Evolutionary conservation across 2,888 invertebrate species (phyloP).

Genomic region (Drosophila merina): DNA sequence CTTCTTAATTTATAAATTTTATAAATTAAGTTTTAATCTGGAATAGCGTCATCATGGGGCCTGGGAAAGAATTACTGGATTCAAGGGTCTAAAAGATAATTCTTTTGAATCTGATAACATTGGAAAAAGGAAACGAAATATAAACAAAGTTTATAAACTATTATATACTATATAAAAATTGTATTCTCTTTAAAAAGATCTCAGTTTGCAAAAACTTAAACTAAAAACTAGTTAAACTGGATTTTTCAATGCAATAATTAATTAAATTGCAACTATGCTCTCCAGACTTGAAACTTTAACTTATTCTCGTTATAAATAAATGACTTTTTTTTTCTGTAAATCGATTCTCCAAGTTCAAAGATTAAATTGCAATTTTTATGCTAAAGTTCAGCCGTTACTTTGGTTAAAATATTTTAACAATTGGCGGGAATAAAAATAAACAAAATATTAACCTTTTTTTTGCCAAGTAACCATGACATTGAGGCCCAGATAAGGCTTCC

Average conservation of each 20-base stretch:
- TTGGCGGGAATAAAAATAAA: neutral
- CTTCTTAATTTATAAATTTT: neutral
- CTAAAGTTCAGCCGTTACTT: neutral
- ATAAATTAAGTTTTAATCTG: neutral
- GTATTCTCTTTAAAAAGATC: neutral
- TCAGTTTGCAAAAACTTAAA: neutral
- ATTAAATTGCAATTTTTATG: neutral
- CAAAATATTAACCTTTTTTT: neutral
- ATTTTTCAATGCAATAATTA: neutral
- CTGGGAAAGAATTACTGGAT: too few relatives aligned
- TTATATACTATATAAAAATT: neutral
- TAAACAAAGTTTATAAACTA: neutral
- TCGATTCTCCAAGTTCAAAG: neutral
- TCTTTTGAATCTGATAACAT: neutral
- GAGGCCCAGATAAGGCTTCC: constrained; percentile 5
- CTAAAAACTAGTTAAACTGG: constrained; percentile 1
- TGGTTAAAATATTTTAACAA: neutral
- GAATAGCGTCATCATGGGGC: neutral
- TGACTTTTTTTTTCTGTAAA: neutral
- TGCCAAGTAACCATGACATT: constrained; percentile 11
- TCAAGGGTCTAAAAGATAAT: neutral
- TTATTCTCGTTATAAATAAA: neutral
- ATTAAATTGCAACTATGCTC: neutral
- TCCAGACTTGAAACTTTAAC: neutral
- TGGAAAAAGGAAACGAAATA: neutral